These are phyloP conservation scores for Hydriomena furcata DNA, from an alignment of 2,888 invertebrate genomes.

Conservation along the genomic window DNA sequence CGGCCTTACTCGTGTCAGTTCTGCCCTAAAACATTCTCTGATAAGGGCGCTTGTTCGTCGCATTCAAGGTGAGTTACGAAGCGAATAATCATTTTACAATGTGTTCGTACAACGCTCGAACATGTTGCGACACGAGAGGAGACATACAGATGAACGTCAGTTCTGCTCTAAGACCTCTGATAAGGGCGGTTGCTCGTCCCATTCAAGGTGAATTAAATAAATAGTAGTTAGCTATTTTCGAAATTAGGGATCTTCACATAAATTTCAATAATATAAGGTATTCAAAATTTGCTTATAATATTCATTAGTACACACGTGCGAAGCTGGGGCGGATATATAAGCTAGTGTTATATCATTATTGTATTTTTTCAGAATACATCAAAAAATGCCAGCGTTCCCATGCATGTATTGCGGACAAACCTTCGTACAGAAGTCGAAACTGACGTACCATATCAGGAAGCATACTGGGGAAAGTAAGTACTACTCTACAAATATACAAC, in stretches of 20 bases:
- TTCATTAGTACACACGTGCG: too few species aligned
- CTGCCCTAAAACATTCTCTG: constrained; percentile 80
- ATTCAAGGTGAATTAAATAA: constrained; percentile 59
- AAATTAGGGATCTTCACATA: too few species aligned
- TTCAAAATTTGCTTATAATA: too few species aligned
- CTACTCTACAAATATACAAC: not conserved
- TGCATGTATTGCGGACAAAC: constrained; percentile 82
- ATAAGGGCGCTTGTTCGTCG: constrained; percentile 83
- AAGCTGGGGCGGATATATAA: too few species aligned
- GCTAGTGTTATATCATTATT: not conserved
- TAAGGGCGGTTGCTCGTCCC: constrained; percentile 76
- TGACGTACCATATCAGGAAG: constrained; percentile 81
- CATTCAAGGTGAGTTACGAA: constrained; percentile 72
- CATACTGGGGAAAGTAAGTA: constrained; percentile 83
- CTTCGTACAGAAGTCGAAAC: constrained; percentile 82
- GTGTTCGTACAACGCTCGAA: too few species aligned
- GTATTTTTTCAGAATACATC: constrained; percentile 66
- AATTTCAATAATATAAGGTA: too few species aligned
- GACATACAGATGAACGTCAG: constrained; percentile 67
- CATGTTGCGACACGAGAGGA: constrained; percentile 60
- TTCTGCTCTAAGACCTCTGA: constrained; percentile 74
- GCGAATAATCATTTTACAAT: too few species aligned
- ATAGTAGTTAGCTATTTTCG: too few species aligned
- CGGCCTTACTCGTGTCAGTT: constrained; percentile 81
- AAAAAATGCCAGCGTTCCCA: constrained; percentile 67